Evolutionary conservation across 1,140 invertebrate species (phyloP).

Genomic region (Bombus polaris): DNA sequence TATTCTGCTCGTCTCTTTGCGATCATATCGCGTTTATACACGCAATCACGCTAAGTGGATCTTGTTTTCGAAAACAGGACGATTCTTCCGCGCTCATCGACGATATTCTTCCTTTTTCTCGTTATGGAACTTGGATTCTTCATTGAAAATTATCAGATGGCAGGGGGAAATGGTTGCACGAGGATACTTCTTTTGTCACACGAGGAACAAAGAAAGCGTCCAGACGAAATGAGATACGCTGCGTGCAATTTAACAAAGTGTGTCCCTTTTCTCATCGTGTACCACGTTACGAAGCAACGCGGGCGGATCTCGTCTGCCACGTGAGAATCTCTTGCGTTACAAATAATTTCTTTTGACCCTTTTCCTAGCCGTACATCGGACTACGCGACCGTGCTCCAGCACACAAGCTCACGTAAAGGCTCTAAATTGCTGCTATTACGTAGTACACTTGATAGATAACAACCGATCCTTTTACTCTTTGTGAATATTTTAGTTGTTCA

Average conservation of each 20-base stretch:
- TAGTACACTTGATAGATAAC: constrained; percentile 7
- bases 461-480: neutral
- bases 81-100: no score
- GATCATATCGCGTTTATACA: neutral
- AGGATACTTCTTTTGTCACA: neutral
- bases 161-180: neutral
- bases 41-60: constrained; percentile 6
- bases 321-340: constrained; percentile 27
- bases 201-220: constrained; percentile 33
- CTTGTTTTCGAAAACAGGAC: neutral
- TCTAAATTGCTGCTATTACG: constrained; percentile 15
- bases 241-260: constrained; percentile 45
- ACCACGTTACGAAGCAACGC: neutral
- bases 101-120: neutral
- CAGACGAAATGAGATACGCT: constrained; percentile 20
- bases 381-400: no score
- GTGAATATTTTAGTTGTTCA: neutral
- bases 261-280: neutral
- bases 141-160: neutral
- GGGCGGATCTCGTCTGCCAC: neutral
- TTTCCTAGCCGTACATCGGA: no score
- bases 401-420: neutral
- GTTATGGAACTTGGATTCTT: neutral
- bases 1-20: neutral
- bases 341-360: constrained; percentile 28